Conservation (phyloP, 2,113 vertebrate genomes). For the Speoplatyrhinus poulsoni region DNA sequence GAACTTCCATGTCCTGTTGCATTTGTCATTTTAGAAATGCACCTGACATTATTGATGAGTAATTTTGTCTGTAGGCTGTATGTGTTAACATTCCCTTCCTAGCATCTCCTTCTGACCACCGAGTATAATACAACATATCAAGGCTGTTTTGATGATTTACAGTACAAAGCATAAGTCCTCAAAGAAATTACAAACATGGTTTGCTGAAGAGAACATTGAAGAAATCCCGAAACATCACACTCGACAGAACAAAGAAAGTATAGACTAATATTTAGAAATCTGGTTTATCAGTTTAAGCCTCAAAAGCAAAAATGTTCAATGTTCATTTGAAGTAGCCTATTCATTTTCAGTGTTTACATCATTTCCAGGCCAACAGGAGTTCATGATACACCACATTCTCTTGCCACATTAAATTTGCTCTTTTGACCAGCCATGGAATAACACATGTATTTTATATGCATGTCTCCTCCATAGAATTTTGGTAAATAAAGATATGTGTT, state of each 20-base stretch:
- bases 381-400: constrained; percentile 58
- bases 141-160: constrained; percentile 62
- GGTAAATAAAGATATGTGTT: constrained; percentile 79
- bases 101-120: constrained; percentile 36
- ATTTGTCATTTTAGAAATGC: constrained; percentile 55
- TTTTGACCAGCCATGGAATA: constrained; percentile 62
- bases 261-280: constrained; percentile 71
- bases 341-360: constrained; percentile 66
- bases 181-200: constrained; percentile 52
- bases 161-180: constrained; percentile 46
- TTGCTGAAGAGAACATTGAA: constrained; percentile 61
- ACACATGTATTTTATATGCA: constrained; percentile 59
- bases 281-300: constrained; percentile 70
- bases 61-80: constrained; percentile 22
- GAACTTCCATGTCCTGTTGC: constrained; percentile 62
- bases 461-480: constrained; percentile 70
- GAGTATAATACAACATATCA: constrained; percentile 10
- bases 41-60: constrained; percentile 48
- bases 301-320: constrained; percentile 65
- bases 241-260: constrained; percentile 70
- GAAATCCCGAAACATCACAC: constrained; percentile 69
- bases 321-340: constrained; percentile 66
- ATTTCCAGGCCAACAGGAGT: constrained; percentile 59
- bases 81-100: constrained; percentile 33
- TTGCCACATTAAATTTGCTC: constrained; percentile 59